phyloP scores from a whole-genome alignment of 2,888 invertebrate species.

The Yponomeuta plumbellus region DNA sequence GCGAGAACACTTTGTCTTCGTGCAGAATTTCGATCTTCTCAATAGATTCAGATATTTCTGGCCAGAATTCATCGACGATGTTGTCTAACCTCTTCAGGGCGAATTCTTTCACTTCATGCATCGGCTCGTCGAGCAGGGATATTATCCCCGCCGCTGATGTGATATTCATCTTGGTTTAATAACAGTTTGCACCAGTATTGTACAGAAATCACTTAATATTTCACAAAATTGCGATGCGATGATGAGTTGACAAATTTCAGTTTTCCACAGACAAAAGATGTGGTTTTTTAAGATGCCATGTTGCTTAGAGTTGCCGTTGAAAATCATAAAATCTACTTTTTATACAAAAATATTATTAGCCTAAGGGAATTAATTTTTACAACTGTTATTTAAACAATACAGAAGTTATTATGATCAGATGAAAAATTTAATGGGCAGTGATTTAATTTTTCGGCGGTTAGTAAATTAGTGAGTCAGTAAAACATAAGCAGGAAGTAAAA shows the following conservation, averaged over 20 bases:
- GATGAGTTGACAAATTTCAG: conserved; percentile 69
- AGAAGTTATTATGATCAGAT: too few relatives aligned
- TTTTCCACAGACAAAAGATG: conserved; percentile 34
- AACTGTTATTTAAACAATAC: too few relatives aligned
- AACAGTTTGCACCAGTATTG: conserved; percentile 22
- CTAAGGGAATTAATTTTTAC: too few relatives aligned
- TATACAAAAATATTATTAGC: not conserved
- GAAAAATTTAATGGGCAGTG: too few relatives aligned
- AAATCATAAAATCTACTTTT: not conserved
- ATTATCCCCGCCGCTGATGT: conserved; percentile 90
- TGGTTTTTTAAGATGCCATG: not conserved
- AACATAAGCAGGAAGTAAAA: too few relatives aligned
- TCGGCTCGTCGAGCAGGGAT: conserved; percentile 95
- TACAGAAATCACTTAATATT: conserved; percentile 21
- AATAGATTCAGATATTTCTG: conserved; percentile 98
- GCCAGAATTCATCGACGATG: conserved; percentile 99
- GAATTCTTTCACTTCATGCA: conserved; percentile 94
- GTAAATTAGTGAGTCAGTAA: too few relatives aligned
- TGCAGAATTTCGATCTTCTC: conserved; percentile 98
- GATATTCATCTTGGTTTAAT: conserved; percentile 60
- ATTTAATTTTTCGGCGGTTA: too few relatives aligned
- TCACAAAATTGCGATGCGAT: conserved; percentile 24
- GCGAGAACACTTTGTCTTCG: conserved; percentile 91
- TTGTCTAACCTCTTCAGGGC: conserved; percentile 94
- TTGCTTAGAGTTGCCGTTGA: not conserved